Evolutionary conservation across 1,140 invertebrate genomes (phyloP).

Genomic region (Bacillus rossius): DNA sequence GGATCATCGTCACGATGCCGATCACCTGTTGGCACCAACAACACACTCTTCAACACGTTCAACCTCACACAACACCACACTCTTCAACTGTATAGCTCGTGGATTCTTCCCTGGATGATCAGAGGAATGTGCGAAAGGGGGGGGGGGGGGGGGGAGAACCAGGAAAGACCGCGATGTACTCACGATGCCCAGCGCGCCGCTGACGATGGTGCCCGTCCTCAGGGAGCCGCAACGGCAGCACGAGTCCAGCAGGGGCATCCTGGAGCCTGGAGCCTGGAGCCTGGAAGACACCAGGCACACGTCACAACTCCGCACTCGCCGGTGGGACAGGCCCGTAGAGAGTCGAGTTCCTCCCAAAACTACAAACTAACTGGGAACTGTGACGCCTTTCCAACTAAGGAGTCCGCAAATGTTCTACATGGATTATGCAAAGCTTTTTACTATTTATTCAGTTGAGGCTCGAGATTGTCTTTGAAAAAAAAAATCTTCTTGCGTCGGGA

Average conservation of each 20-base stretch:
- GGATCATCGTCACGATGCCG: slow-evolving; percentile 50
- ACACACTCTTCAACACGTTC: not conserved
- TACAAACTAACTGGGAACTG: too few species aligned
- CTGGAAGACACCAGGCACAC: not conserved
- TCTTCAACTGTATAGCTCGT: not conserved
- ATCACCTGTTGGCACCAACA: slow-evolving; percentile 42
- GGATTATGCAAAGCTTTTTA: too few species aligned
- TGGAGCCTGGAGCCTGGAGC: not conserved
- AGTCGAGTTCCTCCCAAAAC: too few species aligned
- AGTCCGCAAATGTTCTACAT: too few species aligned
- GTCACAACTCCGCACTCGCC: not conserved
- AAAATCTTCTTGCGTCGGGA: too few species aligned
- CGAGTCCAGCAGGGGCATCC: slow-evolving; percentile 36
- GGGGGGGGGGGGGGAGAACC: too few species aligned
- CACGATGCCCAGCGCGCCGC: slow-evolving; percentile 59
- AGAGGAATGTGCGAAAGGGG: too few species aligned
- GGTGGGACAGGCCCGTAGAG: not conserved
- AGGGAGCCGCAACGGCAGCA: slow-evolving; percentile 63
- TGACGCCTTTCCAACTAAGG: too few species aligned
- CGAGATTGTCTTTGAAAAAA: too few species aligned
- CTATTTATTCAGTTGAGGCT: too few species aligned
- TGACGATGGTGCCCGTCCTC: slow-evolving; percentile 61
- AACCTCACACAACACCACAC: not conserved
- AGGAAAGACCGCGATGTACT: slow-evolving; percentile 27
- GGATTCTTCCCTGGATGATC: too few species aligned